Conservation (phyloP, 2,888 invertebrate species). For the Eupithecia centaureata region DNA sequence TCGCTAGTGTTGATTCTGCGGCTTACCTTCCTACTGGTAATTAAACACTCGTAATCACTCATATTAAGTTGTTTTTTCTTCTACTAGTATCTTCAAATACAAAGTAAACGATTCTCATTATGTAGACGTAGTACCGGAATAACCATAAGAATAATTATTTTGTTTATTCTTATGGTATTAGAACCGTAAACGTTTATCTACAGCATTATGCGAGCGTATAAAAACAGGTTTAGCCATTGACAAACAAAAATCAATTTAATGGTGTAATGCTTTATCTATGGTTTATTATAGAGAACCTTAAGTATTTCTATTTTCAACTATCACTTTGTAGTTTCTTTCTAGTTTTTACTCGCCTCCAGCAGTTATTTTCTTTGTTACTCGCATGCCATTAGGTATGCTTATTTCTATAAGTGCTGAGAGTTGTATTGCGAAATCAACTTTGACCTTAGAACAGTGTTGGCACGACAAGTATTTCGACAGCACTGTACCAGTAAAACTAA, state of each 20-base stretch:
- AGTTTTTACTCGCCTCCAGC: not conserved
- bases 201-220: no score
- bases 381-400: not conserved
- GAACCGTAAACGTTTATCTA: no score
- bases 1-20: not conserved
- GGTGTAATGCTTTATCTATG: no score
- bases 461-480: conserved; percentile 53
- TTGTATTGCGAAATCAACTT: conserved; percentile 46
- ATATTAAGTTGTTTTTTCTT: not conserved
- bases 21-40: conserved; percentile 1
- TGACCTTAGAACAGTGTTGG: conserved; percentile 54
- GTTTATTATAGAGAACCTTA: no score
- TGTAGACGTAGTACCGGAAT: no score
- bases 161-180: no score
- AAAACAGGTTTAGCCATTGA: no score
- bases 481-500: conserved; percentile 49
- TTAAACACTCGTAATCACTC: not conserved
- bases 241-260: no score
- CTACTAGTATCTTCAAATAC: not conserved
- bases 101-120: not conserved
- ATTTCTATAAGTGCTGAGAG: conserved; percentile 4
- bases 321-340: no score
- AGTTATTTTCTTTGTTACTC: not conserved
- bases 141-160: no score
- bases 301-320: no score